These are phyloP conservation scores for Lindbergichthys nudifrons DNA, from an alignment of 2,797 vertebrate genomes.

Conservation along the genomic window DNA sequence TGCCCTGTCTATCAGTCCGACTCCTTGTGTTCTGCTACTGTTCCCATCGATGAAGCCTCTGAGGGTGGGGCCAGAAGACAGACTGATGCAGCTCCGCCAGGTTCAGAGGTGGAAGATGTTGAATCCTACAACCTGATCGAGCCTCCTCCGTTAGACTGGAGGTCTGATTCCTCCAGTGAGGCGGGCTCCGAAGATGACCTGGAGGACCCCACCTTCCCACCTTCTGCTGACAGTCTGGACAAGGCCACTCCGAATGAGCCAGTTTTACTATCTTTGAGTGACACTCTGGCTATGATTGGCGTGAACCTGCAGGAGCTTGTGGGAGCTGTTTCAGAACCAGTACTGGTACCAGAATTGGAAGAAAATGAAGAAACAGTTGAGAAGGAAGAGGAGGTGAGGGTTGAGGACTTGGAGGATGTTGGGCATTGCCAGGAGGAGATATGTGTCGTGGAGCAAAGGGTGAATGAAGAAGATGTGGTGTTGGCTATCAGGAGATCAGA, in stretches of 20 bases:
- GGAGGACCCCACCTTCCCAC: constrained; percentile 64
- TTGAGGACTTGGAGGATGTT: not conserved
- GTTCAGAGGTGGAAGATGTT: constrained; percentile 69
- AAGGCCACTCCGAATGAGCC: constrained; percentile 36
- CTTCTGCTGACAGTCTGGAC: constrained; percentile 48
- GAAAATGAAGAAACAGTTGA: constrained; percentile 14
- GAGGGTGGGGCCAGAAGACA: not conserved
- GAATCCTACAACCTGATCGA: constrained; percentile 79
- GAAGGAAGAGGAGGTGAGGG: not conserved
- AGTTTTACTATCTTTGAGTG: constrained; percentile 13
- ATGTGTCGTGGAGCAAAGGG: constrained; percentile 7
- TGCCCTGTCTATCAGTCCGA: constrained; percentile 35
- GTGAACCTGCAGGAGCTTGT: constrained; percentile 36
- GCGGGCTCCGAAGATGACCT: constrained; percentile 63
- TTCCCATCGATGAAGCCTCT: not conserved
- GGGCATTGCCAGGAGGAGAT: constrained; percentile 23
- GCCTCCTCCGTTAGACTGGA: constrained; percentile 88
- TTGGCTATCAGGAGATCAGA: constrained; percentile 14
- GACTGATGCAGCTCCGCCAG: constrained; percentile 5
- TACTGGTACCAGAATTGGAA: constrained; percentile 25
- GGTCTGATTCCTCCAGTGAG: constrained; percentile 85
- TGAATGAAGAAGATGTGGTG: constrained; percentile 28
- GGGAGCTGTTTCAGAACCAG: constrained; percentile 7
- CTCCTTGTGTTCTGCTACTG: not conserved
- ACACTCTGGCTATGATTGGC: not conserved